Evolutionary conservation across 2,888 invertebrate genomes (phyloP), one percentile per base, ranked within the genome.

Genomic region (Sturmia bella): DNA sequence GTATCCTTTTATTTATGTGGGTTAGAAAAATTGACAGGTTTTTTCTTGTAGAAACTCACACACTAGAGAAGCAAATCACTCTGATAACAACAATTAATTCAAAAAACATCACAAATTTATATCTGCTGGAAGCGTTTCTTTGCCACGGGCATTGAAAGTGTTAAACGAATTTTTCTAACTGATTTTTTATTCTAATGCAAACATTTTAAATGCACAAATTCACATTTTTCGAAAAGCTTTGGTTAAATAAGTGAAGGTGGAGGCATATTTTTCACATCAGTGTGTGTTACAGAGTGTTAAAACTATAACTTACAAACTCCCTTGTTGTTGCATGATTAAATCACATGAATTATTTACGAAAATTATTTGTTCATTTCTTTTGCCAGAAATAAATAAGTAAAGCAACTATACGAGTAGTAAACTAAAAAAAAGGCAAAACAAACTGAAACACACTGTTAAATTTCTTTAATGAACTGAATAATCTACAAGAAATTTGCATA

Each of bases 331-430:
- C 82, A 82, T 82, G 82, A 64, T 59, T 70, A 61, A 70, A 70
- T 57, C 54, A 15, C 74, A 82, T 82, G 74, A 82, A 82, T 78
- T 74, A 82, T 78, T 82, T 54, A 78, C 78, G 24, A 73, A 17
- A 45, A 79, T 79, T 73, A 73, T 79, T 61, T 66, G 24, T 52
- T 73, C 45, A 52, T 24, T 59, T 68, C 45, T 66, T 66, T 27
- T 64, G 24, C 45, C 45, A 43, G 43, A n/a, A 6, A 32, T 32
- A 27, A 27, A 27, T 27, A 27, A 27, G 1, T 32, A 32, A 32
- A 32, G 32, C 32, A 32, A 32, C 32, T 3, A 7, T 32, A 32
- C 15, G 54, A 39, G 11, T 48, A 11, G 32, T 0, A 32, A 43
- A 27, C 24, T 24, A 15, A n/a, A 32, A 32, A 19, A 48, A 9